Conservation (phyloP, 2,113 vertebrate species). For the Tenrec ecaudatus region DNA sequence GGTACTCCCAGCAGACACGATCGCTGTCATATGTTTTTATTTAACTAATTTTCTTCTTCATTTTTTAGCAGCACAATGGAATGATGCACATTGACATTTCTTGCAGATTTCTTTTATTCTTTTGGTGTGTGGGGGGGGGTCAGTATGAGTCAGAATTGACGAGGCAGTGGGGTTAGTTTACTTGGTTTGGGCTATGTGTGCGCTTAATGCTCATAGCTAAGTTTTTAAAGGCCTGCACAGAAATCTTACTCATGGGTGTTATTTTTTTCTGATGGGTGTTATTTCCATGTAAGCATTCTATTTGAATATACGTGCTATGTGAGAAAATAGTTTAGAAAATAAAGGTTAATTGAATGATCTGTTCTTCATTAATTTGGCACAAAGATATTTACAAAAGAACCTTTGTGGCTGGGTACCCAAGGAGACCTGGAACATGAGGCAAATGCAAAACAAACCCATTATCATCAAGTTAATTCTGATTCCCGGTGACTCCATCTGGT, state of each 20-base stretch:
- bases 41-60: constrained; percentile 80
- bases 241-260: too few species aligned
- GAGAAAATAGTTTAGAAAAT: constrained; percentile 11
- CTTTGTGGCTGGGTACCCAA: background rate
- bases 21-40: constrained; percentile 80
- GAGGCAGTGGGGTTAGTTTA: background rate
- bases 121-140: background rate
- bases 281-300: constrained; percentile 62
- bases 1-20: constrained; percentile 75
- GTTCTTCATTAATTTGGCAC: constrained; percentile 51
- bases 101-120: constrained; percentile 65
- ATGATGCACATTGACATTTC: constrained; percentile 52
- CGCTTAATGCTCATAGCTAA: constrained; percentile 53
- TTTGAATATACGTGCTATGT: constrained; percentile 49
- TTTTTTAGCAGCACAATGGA: constrained; percentile 68
- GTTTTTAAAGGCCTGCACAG: background rate
- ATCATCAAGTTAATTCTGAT: too few species aligned
- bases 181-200: background rate
- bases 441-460: background rate
- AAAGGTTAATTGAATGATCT: background rate
- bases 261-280: constrained; percentile 45
- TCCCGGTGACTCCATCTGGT: too few species aligned
- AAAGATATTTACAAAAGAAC: constrained; percentile 62
- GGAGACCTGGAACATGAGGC: background rate
- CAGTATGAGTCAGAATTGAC: background rate